These are phyloP conservation scores for Fukomys damarensis DNA, from an alignment of 2,113 vertebrate genomes.

Conservation along the genomic window DNA sequence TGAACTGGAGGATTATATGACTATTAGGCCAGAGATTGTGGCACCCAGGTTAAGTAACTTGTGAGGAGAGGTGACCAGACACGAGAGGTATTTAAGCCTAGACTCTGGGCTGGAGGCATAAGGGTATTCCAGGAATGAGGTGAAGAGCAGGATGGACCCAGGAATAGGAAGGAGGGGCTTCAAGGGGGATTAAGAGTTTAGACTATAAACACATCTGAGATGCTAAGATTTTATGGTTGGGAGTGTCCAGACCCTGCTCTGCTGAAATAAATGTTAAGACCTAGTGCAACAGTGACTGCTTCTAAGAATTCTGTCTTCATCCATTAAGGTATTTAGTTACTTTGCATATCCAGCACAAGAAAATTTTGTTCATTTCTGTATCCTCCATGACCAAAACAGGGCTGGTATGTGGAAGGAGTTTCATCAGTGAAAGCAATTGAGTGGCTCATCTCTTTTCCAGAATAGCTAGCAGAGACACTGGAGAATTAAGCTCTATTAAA, in stretches of 20 bases:
- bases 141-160: neutral
- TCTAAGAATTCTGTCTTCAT: neutral
- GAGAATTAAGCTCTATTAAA: neutral
- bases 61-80: neutral
- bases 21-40: neutral
- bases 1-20: neutral
- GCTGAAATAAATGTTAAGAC: neutral
- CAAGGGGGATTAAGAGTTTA: neutral
- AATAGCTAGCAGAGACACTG: neutral
- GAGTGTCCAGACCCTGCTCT: neutral
- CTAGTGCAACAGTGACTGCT: neutral
- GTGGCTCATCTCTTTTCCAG: neutral
- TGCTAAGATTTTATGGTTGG: neutral
- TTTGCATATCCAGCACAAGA: neutral
- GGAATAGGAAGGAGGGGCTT: neutral
- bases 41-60: neutral
- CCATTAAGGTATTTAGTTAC: neutral
- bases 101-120: neutral
- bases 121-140: neutral
- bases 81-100: neutral
- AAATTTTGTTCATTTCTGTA: neutral
- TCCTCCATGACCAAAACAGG: neutral
- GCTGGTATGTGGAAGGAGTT: neutral
- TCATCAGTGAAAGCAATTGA: neutral
- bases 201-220: neutral